A percentile compares a stretch with the other conserved stretches of the same genome.
These are phyloP conservation scores for Drosophila borborema DNA, from an alignment of 2,888 invertebrate species.

Conservation along the genomic window DNA sequence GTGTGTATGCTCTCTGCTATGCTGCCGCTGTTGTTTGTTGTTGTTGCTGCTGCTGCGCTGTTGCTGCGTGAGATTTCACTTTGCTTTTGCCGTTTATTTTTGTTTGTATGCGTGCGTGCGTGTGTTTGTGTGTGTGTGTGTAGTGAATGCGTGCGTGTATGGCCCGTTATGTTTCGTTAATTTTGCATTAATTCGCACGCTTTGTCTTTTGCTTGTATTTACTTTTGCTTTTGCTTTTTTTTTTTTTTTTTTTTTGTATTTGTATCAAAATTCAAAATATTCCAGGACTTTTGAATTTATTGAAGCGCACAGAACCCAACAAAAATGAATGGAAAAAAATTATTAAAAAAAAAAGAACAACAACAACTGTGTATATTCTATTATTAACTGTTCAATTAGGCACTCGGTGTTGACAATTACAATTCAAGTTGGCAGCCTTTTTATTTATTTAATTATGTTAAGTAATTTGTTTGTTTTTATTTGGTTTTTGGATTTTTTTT, in stretches of 20 bases:
- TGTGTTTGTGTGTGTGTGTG: background rate
- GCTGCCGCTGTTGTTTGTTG: constrained; percentile 11
- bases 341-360: constrained; percentile 13
- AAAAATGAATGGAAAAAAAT: constrained; percentile 33
- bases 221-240: background rate
- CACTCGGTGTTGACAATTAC: constrained; percentile 62
- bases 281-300: constrained; percentile 82
- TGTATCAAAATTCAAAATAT: constrained; percentile 79
- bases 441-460: constrained; percentile 9
- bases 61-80: constrained; percentile 71
- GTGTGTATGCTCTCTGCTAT: constrained; percentile 4
- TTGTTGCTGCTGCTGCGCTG: constrained; percentile 39
- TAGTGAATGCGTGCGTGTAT: constrained; percentile 3
- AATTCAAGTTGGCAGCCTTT: constrained; percentile 33
- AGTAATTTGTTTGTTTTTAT: constrained; percentile 3
- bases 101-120: background rate
- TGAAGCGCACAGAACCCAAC: constrained; percentile 40
- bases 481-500: constrained; percentile 2
- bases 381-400: constrained; percentile 48
- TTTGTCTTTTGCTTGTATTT: constrained; percentile 5
- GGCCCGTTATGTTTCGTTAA: constrained; percentile 46
- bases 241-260: background rate
- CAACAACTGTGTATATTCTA: constrained; percentile 11
- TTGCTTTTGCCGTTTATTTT: constrained; percentile 49
- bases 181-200: constrained; percentile 30